These are phyloP conservation scores for Phataginus tetradactyla DNA, from an alignment of 2,797 vertebrate genomes.

Conservation along the genomic window DNA sequence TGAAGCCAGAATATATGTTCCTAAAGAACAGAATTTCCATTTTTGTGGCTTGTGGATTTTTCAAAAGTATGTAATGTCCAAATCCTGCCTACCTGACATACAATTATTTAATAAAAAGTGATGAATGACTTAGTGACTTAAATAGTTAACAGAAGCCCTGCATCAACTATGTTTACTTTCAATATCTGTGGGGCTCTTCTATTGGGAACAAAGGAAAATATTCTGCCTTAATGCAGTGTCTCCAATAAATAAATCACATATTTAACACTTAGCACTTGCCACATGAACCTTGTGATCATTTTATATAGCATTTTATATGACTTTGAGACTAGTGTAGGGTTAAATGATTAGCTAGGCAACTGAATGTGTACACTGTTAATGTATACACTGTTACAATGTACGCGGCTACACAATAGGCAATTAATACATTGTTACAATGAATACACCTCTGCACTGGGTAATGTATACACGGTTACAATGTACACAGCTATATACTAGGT, in stretches of 20 bases:
- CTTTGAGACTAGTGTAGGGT: neutral
- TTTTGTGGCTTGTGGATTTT: neutral
- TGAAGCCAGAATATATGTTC: neutral
- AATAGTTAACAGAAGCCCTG: neutral
- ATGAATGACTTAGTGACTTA: neutral
- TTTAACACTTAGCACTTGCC: neutral
- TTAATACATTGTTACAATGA: too few species aligned
- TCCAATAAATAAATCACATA: neutral
- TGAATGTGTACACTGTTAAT: neutral
- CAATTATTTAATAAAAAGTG: neutral
- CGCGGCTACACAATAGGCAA: too few species aligned
- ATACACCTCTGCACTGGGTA: too few species aligned
- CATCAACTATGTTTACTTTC: neutral
- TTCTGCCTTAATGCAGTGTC: neutral
- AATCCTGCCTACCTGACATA: constrained; percentile 42
- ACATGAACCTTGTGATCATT: neutral
- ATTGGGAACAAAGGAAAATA: constrained; percentile 11
- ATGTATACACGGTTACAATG: too few species aligned
- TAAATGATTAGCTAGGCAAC: neutral
- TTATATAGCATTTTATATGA: neutral
- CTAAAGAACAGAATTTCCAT: neutral
- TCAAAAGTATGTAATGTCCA: constrained; percentile 63
- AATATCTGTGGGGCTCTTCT: neutral
- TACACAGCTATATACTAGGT: too few species aligned
- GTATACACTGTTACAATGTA: too few species aligned